Evolutionary conservation across 2,797 vertebrate genomes (phyloP).

Genomic region (Rhincodon typus): DNA sequence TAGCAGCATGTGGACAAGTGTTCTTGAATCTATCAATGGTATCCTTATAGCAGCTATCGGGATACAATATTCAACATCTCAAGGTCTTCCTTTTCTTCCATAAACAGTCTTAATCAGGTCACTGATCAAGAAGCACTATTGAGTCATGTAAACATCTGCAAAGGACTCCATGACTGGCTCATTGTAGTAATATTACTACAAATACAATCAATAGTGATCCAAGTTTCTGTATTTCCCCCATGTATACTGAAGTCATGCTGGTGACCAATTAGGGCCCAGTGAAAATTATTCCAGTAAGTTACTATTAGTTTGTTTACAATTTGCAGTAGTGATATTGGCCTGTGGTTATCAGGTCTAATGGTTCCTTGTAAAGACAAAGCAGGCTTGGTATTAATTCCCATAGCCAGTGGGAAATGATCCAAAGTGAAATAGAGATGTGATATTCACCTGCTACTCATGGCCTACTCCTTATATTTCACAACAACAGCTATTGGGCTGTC

Average conservation of each 20-base stretch:
- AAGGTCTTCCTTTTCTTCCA: neutral
- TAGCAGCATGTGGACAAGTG: neutral
- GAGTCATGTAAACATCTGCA: neutral
- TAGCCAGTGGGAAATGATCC: too few species aligned
- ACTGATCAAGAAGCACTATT: neutral
- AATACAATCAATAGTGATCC: neutral
- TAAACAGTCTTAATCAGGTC: too few species aligned
- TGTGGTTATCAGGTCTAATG: neutral
- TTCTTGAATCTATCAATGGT: neutral
- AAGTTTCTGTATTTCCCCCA: too few species aligned
- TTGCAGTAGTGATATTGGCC: neutral
- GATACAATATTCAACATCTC: neutral
- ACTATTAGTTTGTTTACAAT: neutral
- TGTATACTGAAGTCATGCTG: neutral
- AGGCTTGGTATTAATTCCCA: too few species aligned
- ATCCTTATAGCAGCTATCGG: neutral
- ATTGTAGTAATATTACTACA: neutral
- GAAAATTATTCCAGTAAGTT: neutral
- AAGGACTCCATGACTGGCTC: neutral
- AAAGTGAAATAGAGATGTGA: too few species aligned
- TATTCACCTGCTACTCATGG: too few species aligned
- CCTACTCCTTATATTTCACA: too few species aligned
- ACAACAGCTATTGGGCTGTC: too few species aligned
- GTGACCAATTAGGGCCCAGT: neutral
- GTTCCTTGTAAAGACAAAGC: neutral